These are phyloP conservation scores for Cheiracanthium punctorium DNA, from an alignment of 2,888 invertebrate genomes.

Conservation along the genomic window DNA sequence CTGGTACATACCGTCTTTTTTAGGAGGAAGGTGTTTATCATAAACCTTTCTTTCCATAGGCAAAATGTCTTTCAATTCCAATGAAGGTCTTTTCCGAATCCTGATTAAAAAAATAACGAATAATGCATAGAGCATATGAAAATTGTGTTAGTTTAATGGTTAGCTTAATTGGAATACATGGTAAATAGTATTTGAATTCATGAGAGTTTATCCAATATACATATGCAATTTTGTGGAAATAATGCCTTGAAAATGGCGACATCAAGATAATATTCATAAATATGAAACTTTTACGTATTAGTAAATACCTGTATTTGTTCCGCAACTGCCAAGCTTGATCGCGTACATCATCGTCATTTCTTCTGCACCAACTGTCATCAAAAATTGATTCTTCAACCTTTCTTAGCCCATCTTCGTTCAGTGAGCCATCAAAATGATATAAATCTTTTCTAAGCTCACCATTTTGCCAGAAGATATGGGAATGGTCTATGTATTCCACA, in stretches of 20 bases:
- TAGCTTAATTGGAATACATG: too few relatives aligned
- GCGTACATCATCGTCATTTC: conserved; percentile 46
- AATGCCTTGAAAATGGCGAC: too few relatives aligned
- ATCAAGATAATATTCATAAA: too few relatives aligned
- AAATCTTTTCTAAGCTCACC: conserved; percentile 52
- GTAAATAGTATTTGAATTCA: too few relatives aligned
- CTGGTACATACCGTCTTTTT: conserved; percentile 80
- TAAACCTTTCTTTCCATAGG: conserved; percentile 90
- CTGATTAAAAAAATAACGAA: too few relatives aligned
- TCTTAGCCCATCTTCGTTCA: conserved; percentile 64
- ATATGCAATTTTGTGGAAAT: too few relatives aligned
- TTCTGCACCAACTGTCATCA: conserved; percentile 49
- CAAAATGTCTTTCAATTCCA: conserved; percentile 84
- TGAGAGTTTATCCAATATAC: too few relatives aligned
- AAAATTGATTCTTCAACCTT: conserved; percentile 57
- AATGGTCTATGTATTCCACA: conserved; percentile 63
- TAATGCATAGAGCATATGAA: too few relatives aligned
- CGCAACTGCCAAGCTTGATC: conserved; percentile 51
- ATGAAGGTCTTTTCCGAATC: conserved; percentile 46
- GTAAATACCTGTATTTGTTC: conserved; percentile 40
- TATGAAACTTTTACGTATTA: too few relatives aligned
- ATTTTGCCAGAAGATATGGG: conserved; percentile 62
- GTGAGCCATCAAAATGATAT: conserved; percentile 59
- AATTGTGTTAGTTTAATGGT: too few relatives aligned
- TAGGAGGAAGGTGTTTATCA: conserved; percentile 92